Base-by-base conservation (phyloP, 2,888 invertebrate species). In the Xestia c-nigrum region DNA sequence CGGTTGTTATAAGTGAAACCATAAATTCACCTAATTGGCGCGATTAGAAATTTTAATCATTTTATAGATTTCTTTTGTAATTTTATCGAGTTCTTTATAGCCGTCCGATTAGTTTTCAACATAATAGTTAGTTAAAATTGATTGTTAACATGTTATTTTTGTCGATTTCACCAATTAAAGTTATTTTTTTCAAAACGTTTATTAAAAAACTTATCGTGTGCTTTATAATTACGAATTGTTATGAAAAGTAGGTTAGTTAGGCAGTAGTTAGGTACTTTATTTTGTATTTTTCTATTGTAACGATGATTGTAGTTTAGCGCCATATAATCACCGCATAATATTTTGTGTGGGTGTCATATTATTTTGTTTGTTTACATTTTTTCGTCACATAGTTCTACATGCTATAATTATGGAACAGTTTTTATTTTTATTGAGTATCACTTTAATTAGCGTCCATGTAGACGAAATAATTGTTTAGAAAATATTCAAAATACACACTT, bases 1-100 rank as follows among this genome's bases (percentile, higher is more conserved):
- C 84, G 86, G 75, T 71, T 78, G 84, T 84, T 86, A 88, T 81
- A 88, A 86, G 92, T 91, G 92, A 93, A 93, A 93, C 94, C 92
- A 95, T 96, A 96, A 96, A 96, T 95, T 90, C 93, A 90, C 89
- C 93, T 96, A 96, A 96, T 96, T 96, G 96, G 96, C 92, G 87
- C 93, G 94, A 95, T 96, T 96, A 95, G 94, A 95, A 94, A 89
- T 94, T 94, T 94, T 94, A 95, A 96, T 95, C 92, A 96, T 95
- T 96, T 95, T 95, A 95, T 95, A 92, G 94, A 94, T 95, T 96
- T 95, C 96, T 96, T 95, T 96, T 96, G 95, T 96, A 95, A 95
- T 95, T 94, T 95, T 95, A 96, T 95, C 94, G 95, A 89, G 90
- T 91, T 91, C 93, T 95, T 95, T 95, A 94, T 94, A 87, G 93